Evolutionary conservation across 2,113 vertebrate genomes (phyloP).

Genomic region (Nibea albiflora): DNA sequence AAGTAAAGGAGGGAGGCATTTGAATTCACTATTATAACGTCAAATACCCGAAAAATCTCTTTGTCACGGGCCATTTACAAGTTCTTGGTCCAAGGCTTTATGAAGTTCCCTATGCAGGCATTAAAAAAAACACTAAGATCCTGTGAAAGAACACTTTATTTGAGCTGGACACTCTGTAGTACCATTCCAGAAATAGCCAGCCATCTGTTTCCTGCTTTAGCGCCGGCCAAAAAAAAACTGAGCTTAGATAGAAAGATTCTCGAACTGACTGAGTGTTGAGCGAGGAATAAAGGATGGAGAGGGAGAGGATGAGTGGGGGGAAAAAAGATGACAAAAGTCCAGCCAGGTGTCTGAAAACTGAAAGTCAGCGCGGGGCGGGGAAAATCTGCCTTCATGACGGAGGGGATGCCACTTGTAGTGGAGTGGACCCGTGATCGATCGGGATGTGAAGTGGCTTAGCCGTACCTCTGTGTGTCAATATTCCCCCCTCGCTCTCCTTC

Average conservation of each 20-base stretch:
- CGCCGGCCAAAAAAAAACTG: slow-evolving; percentile 40
- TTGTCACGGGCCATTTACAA: slow-evolving; percentile 61
- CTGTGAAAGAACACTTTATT: slow-evolving; percentile 61
- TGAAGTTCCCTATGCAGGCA: slow-evolving; percentile 57
- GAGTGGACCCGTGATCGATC: slow-evolving; percentile 77
- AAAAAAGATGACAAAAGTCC: slow-evolving; percentile 31
- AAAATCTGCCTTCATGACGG: slow-evolving; percentile 8
- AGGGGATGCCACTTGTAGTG: slow-evolving; percentile 50
- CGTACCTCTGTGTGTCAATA: slow-evolving; percentile 76
- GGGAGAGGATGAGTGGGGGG: slow-evolving; percentile 22
- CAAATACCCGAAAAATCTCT: slow-evolving; percentile 50
- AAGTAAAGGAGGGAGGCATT: slow-evolving; percentile 47
- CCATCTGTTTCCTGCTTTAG: slow-evolving; percentile 75
- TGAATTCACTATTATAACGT: slow-evolving; percentile 51
- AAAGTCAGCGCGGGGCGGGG: slow-evolving; percentile 31
- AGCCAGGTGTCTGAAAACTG: slow-evolving; percentile 29
- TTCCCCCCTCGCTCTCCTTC: slow-evolving; percentile 56
- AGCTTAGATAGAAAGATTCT: slow-evolving; percentile 36
- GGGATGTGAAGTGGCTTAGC: slow-evolving; percentile 79
- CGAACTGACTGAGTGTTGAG: slow-evolving; percentile 37
- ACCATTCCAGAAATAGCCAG: slow-evolving; percentile 59
- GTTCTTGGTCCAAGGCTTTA: slow-evolving; percentile 53
- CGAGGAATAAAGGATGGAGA: slow-evolving; percentile 37
- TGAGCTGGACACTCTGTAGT: slow-evolving; percentile 64
- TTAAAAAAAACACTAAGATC: slow-evolving; percentile 62